Base-by-base conservation (phyloP, 2,888 invertebrate species). In the Pterostichus madidus region DNA sequence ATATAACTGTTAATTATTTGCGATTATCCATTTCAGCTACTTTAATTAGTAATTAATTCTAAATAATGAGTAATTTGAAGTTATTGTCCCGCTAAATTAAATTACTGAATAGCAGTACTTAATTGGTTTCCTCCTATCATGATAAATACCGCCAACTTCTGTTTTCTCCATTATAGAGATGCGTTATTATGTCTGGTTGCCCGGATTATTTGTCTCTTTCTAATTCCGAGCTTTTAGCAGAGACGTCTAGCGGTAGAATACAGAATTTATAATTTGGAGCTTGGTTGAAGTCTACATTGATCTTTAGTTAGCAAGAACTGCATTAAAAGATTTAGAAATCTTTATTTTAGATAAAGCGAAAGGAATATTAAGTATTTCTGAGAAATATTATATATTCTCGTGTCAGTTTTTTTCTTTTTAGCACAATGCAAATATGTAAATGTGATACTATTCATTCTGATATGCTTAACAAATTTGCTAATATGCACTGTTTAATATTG, bases 31-130 rank as follows among this genome's bases (percentile, higher is more conserved):
- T 68, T 64, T 24, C 15, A 79, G 64, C 52, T 64, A 68, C 68
- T 64, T 79, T 79, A 79, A 79, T 79, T 79, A 79, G 79, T 32
- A 79, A 79, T 79, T 79, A 79, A 79, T 79, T 32, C 53, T 11
- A 10, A 52, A 49, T 64, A 68, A 79, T 68, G 46, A 64, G 49
- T 68, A 79, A 64, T 79, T 79, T 64, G 64, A 79, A 79, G 79
- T 79, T 79, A 79, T 79, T 79, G 61, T 79, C 35, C 68, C 31
- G 79, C 68, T 78, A 68, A 61, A 79, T 79, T 44, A 68, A 68
- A 64, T 68, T 24, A 68, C 32, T 39, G 79, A 64, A 49, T 49
- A 32, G 68, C 49, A 68, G 52, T n/a, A 32, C 44, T 68, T 64
- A 64, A 79, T 78, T 79, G 77, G 77, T 24, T 77, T 77, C 56